phyloP scores from a whole-genome alignment of 2,797 vertebrate genomes.

The Microctenopoma stevenorrisi region DNA sequence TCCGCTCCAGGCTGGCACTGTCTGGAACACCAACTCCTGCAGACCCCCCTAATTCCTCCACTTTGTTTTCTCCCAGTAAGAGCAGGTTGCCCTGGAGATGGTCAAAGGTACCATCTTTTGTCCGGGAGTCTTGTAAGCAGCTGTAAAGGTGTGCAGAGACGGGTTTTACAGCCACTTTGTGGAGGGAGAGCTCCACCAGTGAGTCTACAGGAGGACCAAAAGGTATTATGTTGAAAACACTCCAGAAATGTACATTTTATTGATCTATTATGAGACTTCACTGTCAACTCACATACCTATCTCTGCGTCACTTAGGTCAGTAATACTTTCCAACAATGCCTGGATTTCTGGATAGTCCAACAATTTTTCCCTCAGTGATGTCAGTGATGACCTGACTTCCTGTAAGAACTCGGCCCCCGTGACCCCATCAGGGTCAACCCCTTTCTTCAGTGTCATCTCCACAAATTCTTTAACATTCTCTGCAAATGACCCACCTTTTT shows the following conservation, averaged over 20 bases:
- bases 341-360: slow-evolving; percentile 82
- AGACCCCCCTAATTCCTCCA: slow-evolving; percentile 79
- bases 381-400: slow-evolving; percentile 86
- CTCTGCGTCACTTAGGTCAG: slow-evolving; percentile 74
- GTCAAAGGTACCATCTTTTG: slow-evolving; percentile 73
- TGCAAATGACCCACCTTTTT: slow-evolving; percentile 75
- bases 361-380: slow-evolving; percentile 82
- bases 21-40: slow-evolving; percentile 79
- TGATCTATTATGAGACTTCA: neutral
- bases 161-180: slow-evolving; percentile 87
- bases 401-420: slow-evolving; percentile 85
- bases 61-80: slow-evolving; percentile 67
- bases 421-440: slow-evolving; percentile 28
- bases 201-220: slow-evolving; percentile 70
- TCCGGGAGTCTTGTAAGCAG: slow-evolving; percentile 74
- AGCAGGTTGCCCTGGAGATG: slow-evolving; percentile 78
- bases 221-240: neutral
- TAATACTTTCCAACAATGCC: slow-evolving; percentile 75
- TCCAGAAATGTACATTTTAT: neutral
- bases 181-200: slow-evolving; percentile 85
- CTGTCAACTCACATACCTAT: slow-evolving; percentile 74
- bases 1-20: slow-evolving; percentile 78
- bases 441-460: slow-evolving; percentile 62
- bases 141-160: slow-evolving; percentile 81
- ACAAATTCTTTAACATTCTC: slow-evolving; percentile 75